Base-by-base conservation (phyloP, 2,113 vertebrate species). In the Pelmatolapia mariae region DNA sequence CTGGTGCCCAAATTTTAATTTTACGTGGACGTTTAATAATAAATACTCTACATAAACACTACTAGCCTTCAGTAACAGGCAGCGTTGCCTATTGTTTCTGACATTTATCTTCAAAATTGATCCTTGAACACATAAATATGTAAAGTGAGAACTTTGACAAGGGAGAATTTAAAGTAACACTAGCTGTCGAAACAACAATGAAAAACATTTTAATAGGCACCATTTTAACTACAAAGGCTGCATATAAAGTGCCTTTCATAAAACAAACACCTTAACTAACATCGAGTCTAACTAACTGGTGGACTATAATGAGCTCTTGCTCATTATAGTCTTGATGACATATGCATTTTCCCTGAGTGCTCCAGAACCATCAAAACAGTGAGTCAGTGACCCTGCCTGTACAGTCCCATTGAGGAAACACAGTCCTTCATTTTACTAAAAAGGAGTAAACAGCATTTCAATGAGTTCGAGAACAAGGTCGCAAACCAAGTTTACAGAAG, bases 171-270 rank as follows among this genome's bases (percentile, higher is more conserved):
- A 83, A 53, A 88, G 11, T 82, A 81, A 59, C 33, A 22, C 56
- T 5, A n/a, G 50, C 40, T 57, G 79, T 61, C 45, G 61, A 24
- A 82, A 85, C 13, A 89, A 59, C 33, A 78, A 83, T 6, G 45
- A 84, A 71, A 90, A 76, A 79, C 78, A 85, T 11, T 56, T 53
- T 80, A 71, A 91, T 12, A 80, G 45, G 6, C 66, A 80, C 13
- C 1, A 33, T 82, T 91, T 92, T 63, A 85, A 91, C 76, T 87
- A 89, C 86, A 91, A 93, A 92, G 84, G 50, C 52, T 87, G 68
- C 76, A 86, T 89, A 63, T 68, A 57, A 89, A 93, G 66, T 31
- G 56, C 43, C 26, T 57, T 71, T 38, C 47, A 85, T 76, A 45
- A 90, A 89, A 84, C 68, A 89, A 89, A 68, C 80, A 79, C 61